Percentiles rank a stretch among this genome's conserved stretches.
Conservation (phyloP, 2,888 invertebrate genomes). For the Sympetrum striolatum region DNA sequence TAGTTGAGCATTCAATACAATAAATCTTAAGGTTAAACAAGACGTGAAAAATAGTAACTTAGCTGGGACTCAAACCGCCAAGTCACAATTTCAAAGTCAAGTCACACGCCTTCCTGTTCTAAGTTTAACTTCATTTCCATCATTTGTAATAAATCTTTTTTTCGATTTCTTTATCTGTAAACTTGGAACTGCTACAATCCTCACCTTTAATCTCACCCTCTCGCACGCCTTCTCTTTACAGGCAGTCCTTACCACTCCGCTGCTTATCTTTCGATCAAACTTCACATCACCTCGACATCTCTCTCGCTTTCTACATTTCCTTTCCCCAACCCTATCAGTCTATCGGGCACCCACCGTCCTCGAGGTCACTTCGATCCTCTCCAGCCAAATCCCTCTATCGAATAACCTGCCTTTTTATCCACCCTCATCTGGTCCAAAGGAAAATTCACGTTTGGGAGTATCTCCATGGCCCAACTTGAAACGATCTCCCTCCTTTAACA, state of each 20-base stretch:
- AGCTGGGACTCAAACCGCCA: too few relatives aligned
- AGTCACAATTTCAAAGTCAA: too few relatives aligned
- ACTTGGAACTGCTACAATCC: background rate
- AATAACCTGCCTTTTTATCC: background rate
- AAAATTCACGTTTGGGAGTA: background rate
- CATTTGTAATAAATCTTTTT: too few relatives aligned
- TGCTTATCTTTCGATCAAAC: background rate
- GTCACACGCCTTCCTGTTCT: too few relatives aligned
- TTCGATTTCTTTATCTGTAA: background rate
- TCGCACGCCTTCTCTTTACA: background rate
- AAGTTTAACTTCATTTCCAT: too few relatives aligned
- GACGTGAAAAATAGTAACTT: too few relatives aligned
- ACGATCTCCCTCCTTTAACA: too few relatives aligned
- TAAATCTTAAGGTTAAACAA: too few relatives aligned
- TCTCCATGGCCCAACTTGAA: background rate
- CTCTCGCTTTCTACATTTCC: background rate
- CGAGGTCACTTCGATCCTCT: background rate
- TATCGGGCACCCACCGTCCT: background rate
- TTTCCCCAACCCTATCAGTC: background rate
- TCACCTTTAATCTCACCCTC: background rate
- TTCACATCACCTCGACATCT: background rate
- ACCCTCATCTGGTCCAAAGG: background rate
- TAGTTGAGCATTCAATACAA: too few relatives aligned
- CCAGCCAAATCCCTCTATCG: background rate
- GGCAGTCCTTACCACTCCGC: background rate